These are phyloP conservation scores for Acropora yongei DNA, from an alignment of 64 coral and sea anemone species.

Conservation along the genomic window DNA sequence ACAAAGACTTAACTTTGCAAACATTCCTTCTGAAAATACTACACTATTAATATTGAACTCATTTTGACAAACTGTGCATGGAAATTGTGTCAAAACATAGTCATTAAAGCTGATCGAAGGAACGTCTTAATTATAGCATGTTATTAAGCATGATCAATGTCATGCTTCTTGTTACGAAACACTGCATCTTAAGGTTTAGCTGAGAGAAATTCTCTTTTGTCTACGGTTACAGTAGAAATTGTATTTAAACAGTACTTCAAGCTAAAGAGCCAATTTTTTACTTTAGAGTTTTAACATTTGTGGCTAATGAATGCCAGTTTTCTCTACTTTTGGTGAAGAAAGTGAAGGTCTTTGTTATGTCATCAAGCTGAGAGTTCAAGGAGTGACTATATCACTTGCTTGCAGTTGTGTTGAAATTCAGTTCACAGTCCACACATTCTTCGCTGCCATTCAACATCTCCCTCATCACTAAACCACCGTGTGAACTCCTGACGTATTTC, in stretches of 20 bases:
- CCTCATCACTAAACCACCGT: too few relatives aligned
- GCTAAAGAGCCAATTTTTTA: neutral
- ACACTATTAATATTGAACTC: neutral
- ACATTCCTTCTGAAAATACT: neutral
- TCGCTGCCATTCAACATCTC: too few relatives aligned
- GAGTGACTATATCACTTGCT: too few relatives aligned
- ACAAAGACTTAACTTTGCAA: neutral
- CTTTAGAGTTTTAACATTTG: neutral
- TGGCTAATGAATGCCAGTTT: neutral
- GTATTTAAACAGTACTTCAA: neutral
- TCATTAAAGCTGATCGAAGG: neutral
- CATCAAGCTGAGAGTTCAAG: neutral
- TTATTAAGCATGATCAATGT: neutral
- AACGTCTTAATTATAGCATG: neutral
- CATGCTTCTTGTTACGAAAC: too few relatives aligned
- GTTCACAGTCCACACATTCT: too few relatives aligned
- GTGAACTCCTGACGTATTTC: too few relatives aligned
- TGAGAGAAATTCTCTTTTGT: neutral
- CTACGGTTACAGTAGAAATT: neutral
- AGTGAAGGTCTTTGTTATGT: neutral
- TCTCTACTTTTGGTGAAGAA: neutral
- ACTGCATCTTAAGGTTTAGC: too few relatives aligned
- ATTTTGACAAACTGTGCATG: neutral
- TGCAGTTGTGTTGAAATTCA: too few relatives aligned
- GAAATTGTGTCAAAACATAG: constrained; percentile 1